phyloP scores from a whole-genome alignment of 2,888 invertebrate genomes.

The Listrodromus nycthemerus region DNA sequence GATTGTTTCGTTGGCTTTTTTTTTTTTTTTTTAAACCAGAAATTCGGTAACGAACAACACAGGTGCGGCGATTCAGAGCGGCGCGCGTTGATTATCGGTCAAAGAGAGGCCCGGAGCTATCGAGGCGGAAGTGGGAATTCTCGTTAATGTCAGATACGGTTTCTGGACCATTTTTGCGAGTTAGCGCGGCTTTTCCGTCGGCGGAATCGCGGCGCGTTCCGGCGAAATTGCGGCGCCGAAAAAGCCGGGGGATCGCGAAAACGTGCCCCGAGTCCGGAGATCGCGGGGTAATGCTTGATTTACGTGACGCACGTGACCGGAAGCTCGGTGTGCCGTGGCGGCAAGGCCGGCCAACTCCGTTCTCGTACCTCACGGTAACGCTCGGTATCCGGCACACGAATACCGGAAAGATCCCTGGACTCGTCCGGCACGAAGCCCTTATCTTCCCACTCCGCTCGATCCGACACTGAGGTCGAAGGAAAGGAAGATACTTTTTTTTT shows the following conservation, averaged over 20 bases:
- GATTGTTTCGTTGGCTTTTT: constrained; percentile 60
- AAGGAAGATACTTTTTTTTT: neutral
- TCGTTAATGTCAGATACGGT: neutral
- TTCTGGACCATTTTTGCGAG: constrained; percentile 13
- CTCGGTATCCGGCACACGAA: constrained; percentile 41
- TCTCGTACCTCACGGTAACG: neutral
- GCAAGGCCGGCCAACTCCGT: neutral
- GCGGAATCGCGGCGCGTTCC: neutral
- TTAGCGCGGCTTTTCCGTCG: neutral
- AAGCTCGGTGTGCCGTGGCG: constrained; percentile 42
- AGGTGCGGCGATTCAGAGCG: constrained; percentile 37
- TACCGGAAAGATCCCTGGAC: constrained; percentile 18
- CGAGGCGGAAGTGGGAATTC: neutral
- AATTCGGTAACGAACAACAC: constrained; percentile 43
- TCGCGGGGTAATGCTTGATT: constrained; percentile 53
- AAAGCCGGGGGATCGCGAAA: constrained; percentile 19
- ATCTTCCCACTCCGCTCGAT: constrained; percentile 11
- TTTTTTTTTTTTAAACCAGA: neutral
- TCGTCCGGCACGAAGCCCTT: constrained; percentile 27
- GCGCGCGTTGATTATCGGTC: neutral
- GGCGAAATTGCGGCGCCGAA: constrained; percentile 28
- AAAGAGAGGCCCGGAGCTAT: constrained; percentile 4
- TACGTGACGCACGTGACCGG: constrained; percentile 58
- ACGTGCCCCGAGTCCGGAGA: constrained; percentile 54
- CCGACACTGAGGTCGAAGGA: neutral